phyloP scores from a whole-genome alignment of 1,140 invertebrate genomes.

The Probaryconus sp. region DNA sequence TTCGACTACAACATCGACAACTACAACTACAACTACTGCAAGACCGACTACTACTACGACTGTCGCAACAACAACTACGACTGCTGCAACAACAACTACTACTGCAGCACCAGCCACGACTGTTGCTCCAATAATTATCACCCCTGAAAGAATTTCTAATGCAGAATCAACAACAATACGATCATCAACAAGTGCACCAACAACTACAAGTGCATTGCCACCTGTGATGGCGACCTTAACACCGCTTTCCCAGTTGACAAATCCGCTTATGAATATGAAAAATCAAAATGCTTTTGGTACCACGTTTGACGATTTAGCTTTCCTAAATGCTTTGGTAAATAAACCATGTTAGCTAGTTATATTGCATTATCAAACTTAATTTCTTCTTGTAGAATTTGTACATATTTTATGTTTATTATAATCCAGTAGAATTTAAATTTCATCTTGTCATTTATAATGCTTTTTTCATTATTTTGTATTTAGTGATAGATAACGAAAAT shows the following conservation, averaged over 20 bases:
- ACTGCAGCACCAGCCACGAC: conserved; percentile 40
- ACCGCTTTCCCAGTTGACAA: conserved; percentile 13
- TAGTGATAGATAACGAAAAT: no score
- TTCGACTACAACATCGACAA: conserved; percentile 30
- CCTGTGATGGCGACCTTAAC: conserved; percentile 27
- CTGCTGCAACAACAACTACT: conserved; percentile 8
- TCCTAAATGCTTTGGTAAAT: conserved; percentile 74
- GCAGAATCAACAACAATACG: background rate
- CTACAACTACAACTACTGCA: conserved; percentile 17
- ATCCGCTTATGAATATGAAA: conserved; percentile 38
- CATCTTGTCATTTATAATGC: no score
- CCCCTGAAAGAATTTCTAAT: no score
- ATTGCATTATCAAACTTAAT: conserved; percentile 13
- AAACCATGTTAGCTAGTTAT: no score
- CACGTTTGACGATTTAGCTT: conserved; percentile 72
- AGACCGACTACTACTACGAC: conserved; percentile 13
- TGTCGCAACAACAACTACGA: conserved; percentile 8
- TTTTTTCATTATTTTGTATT: no score
- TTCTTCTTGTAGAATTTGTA: no score
- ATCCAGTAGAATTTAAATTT: no score
- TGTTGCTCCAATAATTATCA: conserved; percentile 30
- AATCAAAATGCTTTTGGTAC: conserved; percentile 72
- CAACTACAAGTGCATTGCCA: conserved; percentile 12
- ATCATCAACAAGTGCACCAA: conserved; percentile 2
- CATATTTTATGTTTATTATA: no score